These are phyloP conservation scores for Rotaria macrura DNA, from an alignment of 2,888 invertebrate species.

Conservation along the genomic window DNA sequence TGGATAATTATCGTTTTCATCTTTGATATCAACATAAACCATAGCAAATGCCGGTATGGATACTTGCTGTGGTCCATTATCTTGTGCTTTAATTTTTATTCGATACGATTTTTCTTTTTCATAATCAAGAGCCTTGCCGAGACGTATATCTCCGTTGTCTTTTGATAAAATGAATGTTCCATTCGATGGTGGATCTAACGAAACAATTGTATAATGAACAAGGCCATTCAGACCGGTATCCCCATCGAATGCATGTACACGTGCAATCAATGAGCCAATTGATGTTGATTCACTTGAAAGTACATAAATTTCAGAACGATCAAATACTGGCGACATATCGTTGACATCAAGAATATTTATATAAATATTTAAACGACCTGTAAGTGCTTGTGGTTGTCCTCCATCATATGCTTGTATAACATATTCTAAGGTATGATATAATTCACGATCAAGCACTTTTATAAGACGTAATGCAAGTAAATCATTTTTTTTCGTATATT, in stretches of 20 bases:
- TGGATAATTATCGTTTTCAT: constrained; percentile 30
- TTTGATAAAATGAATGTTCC: neutral
- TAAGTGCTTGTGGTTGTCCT: neutral
- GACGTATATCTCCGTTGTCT: neutral
- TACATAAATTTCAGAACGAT: neutral
- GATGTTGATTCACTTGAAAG: neutral
- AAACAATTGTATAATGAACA: neutral
- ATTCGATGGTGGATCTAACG: neutral
- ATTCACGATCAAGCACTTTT: neutral
- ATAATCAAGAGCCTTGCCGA: constrained; percentile 22
- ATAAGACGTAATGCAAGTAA: neutral
- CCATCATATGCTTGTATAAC: neutral
- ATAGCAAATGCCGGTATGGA: constrained; percentile 15
- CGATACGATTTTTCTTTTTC: constrained; percentile 29
- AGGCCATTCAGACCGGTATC: neutral
- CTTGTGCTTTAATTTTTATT: constrained; percentile 23
- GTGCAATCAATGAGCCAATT: neutral
- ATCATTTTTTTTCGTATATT: neutral
- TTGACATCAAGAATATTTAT: constrained; percentile 2
- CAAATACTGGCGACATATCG: neutral
- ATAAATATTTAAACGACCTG: neutral
- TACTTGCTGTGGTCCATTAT: neutral
- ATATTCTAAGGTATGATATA: neutral
- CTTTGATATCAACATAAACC: constrained; percentile 16
- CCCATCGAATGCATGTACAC: neutral